phyloP scores from a whole-genome alignment of 2,888 invertebrate genomes.

The Molorchus minor region DNA sequence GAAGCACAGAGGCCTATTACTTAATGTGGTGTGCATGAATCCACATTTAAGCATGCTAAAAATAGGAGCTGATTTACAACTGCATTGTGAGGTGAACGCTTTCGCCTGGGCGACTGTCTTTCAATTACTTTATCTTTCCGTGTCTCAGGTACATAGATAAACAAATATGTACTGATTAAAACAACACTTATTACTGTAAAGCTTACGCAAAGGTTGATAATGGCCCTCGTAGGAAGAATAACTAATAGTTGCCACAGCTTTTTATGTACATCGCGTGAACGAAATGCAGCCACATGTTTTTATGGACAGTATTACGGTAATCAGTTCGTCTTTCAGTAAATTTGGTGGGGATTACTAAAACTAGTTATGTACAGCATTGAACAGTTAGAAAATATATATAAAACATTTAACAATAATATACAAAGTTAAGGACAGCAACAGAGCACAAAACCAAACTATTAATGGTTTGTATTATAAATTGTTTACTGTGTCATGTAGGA shows the following conservation, averaged over 20 bases:
- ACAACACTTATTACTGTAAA: slow-evolving; percentile 4
- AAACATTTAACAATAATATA: neutral
- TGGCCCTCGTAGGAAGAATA: neutral
- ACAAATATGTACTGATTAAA: slow-evolving; percentile 4
- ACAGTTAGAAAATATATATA: neutral
- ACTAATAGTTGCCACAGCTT: neutral
- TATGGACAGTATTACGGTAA: neutral
- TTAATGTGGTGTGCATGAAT: slow-evolving; percentile 52
- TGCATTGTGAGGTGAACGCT: slow-evolving; percentile 16
- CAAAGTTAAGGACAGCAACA: neutral
- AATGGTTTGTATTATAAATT: neutral
- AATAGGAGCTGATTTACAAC: slow-evolving; percentile 45
- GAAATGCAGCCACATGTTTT: neutral
- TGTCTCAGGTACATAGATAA: slow-evolving; percentile 3
- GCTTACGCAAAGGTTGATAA: neutral
- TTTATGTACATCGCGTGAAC: neutral
- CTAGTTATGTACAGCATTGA: neutral
- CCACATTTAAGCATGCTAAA: slow-evolving; percentile 51
- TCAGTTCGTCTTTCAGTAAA: neutral
- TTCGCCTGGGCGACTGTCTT: slow-evolving; percentile 1
- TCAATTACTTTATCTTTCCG: slow-evolving; percentile 16
- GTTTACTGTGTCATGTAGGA: neutral
- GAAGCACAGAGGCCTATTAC: slow-evolving; percentile 51
- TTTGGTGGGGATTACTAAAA: neutral
- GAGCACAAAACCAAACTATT: neutral